These are phyloP conservation scores for Alfaro cultratus DNA, from an alignment of 2,797 vertebrate genomes.

Conservation along the genomic window DNA sequence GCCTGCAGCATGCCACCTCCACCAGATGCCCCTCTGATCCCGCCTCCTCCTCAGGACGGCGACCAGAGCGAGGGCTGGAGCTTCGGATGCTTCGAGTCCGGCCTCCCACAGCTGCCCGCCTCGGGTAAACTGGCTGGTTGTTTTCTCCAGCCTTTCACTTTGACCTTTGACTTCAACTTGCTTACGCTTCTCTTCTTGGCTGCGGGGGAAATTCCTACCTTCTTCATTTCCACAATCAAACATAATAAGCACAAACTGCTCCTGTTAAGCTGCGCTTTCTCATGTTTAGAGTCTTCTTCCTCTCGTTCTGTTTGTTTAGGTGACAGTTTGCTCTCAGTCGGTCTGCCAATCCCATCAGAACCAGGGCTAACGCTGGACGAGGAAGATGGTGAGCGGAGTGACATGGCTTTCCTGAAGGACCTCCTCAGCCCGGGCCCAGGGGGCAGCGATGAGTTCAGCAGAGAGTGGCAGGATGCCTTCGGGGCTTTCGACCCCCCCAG, in stretches of 20 bases:
- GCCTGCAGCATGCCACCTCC: constrained; percentile 35
- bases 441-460: constrained; percentile 71
- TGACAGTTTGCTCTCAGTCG: constrained; percentile 64
- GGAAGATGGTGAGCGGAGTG: constrained; percentile 79
- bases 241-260: background rate
- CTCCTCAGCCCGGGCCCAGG: constrained; percentile 77
- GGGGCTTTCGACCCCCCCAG: constrained; percentile 67
- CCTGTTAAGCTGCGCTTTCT: too few species aligned
- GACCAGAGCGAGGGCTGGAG: constrained; percentile 29
- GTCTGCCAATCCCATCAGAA: background rate
- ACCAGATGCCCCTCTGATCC: constrained; percentile 20
- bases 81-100: constrained; percentile 36
- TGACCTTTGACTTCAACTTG: constrained; percentile 4
- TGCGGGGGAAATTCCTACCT: background rate
- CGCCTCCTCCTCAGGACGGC: constrained; percentile 21
- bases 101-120: constrained; percentile 37
- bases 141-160: background rate
- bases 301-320: constrained; percentile 27
- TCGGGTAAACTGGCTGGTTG: constrained; percentile 55
- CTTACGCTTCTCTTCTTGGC: constrained; percentile 15
- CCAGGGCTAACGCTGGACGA: constrained; percentile 34
- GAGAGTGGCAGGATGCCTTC: constrained; percentile 79
- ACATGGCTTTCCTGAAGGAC: constrained; percentile 87
- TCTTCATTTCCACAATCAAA: background rate
- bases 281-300: background rate